A percentile compares a stretch with the other conserved stretches of the same genome.
Conservation (phyloP, 1,140 invertebrate species). For the Metopolophium dirhodum region DNA sequence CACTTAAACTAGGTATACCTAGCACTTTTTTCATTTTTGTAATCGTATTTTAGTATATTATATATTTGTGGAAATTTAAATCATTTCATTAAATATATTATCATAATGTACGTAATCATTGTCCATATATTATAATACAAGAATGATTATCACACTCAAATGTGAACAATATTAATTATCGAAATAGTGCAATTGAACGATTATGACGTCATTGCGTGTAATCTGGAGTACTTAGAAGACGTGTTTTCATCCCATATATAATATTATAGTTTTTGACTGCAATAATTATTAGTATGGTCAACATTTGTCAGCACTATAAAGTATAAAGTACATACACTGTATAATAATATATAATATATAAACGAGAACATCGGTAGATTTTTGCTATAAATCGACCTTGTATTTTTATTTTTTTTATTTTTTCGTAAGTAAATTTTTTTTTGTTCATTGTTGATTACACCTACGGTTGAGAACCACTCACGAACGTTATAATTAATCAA, state of each 20-base stretch:
- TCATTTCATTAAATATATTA: neutral
- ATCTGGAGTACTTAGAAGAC: neutral
- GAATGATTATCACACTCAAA: neutral
- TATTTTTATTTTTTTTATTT: neutral
- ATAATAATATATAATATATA: neutral
- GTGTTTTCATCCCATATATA: neutral
- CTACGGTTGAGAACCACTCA: slow-evolving; percentile 12
- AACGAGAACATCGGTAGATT: neutral
- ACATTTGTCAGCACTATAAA: neutral
- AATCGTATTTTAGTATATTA: neutral
- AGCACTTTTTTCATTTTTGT: too few relatives aligned
- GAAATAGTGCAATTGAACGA: neutral
- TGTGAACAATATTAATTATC: neutral
- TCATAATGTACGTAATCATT: neutral
- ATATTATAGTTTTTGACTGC: neutral
- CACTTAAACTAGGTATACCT: too few relatives aligned
- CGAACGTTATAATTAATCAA: slow-evolving; percentile 25
- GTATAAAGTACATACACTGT: neutral
- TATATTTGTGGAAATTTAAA: neutral
- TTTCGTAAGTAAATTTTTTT: neutral
- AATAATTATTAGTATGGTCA: neutral
- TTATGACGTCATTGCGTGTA: neutral
- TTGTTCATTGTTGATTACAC: slow-evolving; percentile 23
- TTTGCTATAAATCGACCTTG: slow-evolving; percentile 7
- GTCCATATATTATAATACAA: neutral